phyloP scores from a whole-genome alignment of 2,888 invertebrate genomes.

The Zygogramma bicolorata region DNA sequence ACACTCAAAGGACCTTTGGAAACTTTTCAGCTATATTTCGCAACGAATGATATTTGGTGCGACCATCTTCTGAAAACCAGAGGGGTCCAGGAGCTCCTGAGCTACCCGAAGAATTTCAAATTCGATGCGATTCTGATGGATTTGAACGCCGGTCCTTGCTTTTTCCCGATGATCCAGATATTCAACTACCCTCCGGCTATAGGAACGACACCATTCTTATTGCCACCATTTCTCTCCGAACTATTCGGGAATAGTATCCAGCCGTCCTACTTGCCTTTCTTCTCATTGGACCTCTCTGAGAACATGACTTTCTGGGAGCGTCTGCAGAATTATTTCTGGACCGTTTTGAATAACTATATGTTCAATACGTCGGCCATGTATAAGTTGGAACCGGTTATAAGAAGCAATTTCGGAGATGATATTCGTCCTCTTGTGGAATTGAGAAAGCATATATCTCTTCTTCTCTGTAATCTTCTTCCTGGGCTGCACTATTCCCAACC shows the following conservation, averaged over 20 bases:
- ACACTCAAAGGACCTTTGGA: not conserved
- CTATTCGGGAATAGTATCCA: constrained; percentile 46
- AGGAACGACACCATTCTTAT: constrained; percentile 46
- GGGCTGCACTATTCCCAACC: constrained; percentile 55
- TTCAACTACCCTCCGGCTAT: constrained; percentile 56
- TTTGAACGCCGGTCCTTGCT: constrained; percentile 44
- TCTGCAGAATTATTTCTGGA: constrained; percentile 45
- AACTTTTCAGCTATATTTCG: not conserved
- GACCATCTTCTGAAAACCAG: not conserved
- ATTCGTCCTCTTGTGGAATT: constrained; percentile 42
- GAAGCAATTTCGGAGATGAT: constrained; percentile 45
- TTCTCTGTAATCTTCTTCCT: constrained; percentile 54
- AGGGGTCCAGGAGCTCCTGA: constrained; percentile 33
- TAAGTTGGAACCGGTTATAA: not conserved
- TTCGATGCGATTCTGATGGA: constrained; percentile 58
- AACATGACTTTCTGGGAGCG: constrained; percentile 50
- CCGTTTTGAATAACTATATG: constrained; percentile 20
- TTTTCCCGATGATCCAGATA: constrained; percentile 54
- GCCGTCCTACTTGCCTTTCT: constrained; percentile 49
- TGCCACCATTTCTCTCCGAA: constrained; percentile 35
- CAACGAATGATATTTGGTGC: not conserved
- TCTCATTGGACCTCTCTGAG: constrained; percentile 33
- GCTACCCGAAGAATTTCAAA: constrained; percentile 52
- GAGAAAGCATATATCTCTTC: constrained; percentile 49
- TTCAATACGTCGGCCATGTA: not conserved